A percentile compares a stretch with the other conserved stretches of the same genome.
phyloP scores from a whole-genome alignment of 2,888 invertebrate genomes.

The Chalcosyrphus nemorum region DNA sequence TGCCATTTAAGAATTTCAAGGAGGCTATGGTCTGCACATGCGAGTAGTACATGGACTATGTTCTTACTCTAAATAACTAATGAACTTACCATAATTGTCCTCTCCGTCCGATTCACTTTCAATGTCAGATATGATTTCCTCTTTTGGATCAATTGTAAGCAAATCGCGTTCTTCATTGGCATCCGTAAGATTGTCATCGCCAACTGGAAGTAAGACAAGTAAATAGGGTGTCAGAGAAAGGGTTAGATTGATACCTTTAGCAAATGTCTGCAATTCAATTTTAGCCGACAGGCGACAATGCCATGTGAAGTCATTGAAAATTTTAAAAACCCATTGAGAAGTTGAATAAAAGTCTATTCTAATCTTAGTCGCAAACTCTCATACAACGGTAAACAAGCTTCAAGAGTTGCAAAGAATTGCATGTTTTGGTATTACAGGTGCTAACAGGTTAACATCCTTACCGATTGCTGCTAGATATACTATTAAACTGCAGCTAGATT shows the following conservation, averaged over 20 bases:
- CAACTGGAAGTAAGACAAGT: conserved; percentile 24
- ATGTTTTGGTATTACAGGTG: too few relatives aligned
- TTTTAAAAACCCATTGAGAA: too few relatives aligned
- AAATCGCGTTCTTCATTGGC: conserved; percentile 6
- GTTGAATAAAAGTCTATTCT: too few relatives aligned
- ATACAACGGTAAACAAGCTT: too few relatives aligned
- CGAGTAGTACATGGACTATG: neutral
- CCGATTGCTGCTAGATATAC: too few relatives aligned
- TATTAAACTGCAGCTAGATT: too few relatives aligned
- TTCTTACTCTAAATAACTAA: conserved; percentile 19
- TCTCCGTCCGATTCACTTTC: conserved; percentile 56
- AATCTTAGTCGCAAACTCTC: too few relatives aligned
- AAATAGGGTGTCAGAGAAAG: neutral
- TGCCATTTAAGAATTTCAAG: conserved; percentile 48
- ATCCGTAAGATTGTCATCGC: conserved; percentile 33
- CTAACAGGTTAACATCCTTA: too few relatives aligned
- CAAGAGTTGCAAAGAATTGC: too few relatives aligned
- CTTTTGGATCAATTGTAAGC: conserved; percentile 56
- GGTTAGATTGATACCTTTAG: too few relatives aligned
- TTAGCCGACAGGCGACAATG: too few relatives aligned
- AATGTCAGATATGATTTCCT: conserved; percentile 60
- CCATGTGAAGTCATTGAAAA: too few relatives aligned
- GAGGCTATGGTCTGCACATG: neutral
- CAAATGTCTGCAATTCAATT: neutral
- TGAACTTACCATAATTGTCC: conserved; percentile 61